Base-by-base conservation (phyloP, 2,888 invertebrate genomes). In the Drosophila leonis region DNA sequence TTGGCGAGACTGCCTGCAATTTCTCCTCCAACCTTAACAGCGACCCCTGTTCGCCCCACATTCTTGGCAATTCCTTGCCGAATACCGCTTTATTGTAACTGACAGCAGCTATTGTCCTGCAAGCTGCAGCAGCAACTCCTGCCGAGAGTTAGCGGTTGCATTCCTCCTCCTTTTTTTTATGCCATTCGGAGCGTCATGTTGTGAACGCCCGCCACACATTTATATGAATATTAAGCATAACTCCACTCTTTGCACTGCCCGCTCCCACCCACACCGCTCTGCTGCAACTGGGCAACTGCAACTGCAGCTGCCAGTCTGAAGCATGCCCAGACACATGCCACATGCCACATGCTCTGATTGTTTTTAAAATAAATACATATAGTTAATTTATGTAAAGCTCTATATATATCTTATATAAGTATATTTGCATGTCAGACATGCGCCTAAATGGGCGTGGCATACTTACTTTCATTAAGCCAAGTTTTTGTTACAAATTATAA, bases 101-200 rank as follows among this genome's bases (percentile, higher is more conserved):
- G 84, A 88, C 88, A 88, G 86, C 76, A 66, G 66, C 83, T 60
- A 84, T 84, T 84, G 88, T 84, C 72, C 88, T 88, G 62, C 33
- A 49, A 51, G 35, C 65, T 37, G 37, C 65, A 35, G 18, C 55
- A 27, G 20, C 27, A 59, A 64, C 79, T 78, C 65, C 78, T 68
- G 76, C 78, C 72, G 67, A 71, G 64, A 61, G 65, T 60, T 64
- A 62, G 52, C 78, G 72, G 65, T 59, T 81, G 72, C 81, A 75
- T 80, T 81, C 37, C 37, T 20, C 70, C 39, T 29, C 41, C 46
- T 60, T 33, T 37, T 37, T 5, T 37, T 10, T 20, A 2, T 33
- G 31, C 33, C 49, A 41, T 18, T 18, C 18, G 1, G 10, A 18
- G 41, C 44, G 35, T 66, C 75, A 72, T 78, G 79, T 75, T 66